These are phyloP conservation scores for Amblyteles armatorius DNA, from an alignment of 2,888 invertebrate species.

Conservation along the genomic window DNA sequence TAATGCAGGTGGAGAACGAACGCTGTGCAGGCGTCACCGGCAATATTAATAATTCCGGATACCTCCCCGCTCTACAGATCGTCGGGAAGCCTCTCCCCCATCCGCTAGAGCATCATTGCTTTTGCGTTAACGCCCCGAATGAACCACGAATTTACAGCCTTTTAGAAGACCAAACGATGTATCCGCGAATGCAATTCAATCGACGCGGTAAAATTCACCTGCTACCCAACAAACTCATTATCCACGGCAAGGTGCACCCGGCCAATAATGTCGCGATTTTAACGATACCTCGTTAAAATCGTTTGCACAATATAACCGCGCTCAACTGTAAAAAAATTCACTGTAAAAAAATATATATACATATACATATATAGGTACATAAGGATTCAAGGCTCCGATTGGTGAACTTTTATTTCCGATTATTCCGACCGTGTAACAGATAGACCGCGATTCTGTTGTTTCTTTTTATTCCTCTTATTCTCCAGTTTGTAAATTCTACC, in stretches of 20 bases:
- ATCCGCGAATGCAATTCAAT: slow-evolving; percentile 56
- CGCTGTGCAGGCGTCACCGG: slow-evolving; percentile 69
- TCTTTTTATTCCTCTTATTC: background rate
- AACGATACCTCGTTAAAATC: slow-evolving; percentile 2
- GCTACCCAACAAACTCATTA: slow-evolving; percentile 41
- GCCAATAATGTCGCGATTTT: background rate
- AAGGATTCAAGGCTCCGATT: no score
- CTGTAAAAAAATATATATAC: no score
- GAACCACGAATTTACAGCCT: slow-evolving; percentile 32
- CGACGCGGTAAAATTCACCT: slow-evolving; percentile 49
- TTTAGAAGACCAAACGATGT: slow-evolving; percentile 48
- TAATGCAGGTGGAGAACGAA: slow-evolving; percentile 77
- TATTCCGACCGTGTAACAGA: background rate
- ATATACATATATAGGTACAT: no score
- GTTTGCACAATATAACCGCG: no score
- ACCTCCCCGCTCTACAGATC: slow-evolving; percentile 34
- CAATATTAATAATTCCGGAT: slow-evolving; percentile 71
- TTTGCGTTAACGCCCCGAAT: slow-evolving; percentile 15
- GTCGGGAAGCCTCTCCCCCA: slow-evolving; percentile 2
- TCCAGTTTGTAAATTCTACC: background rate
- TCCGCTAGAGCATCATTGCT: slow-evolving; percentile 16
- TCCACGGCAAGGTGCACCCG: slow-evolving; percentile 1
- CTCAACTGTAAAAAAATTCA: no score
- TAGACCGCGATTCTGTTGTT: no score
- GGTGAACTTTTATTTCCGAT: background rate